These are phyloP conservation scores for Tachina grossa DNA, from an alignment of 2,888 invertebrate species.

Conservation along the genomic window DNA sequence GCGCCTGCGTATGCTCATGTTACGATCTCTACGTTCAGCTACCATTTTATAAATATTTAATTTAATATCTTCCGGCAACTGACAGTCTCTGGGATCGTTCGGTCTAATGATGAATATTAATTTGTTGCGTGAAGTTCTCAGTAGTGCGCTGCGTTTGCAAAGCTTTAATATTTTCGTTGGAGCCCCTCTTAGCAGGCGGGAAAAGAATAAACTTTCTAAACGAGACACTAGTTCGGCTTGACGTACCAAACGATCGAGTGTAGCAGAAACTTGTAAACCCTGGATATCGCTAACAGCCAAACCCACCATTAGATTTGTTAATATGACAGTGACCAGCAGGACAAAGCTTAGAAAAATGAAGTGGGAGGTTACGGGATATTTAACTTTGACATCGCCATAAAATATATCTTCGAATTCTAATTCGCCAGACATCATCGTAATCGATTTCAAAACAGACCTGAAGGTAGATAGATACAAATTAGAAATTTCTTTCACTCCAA, in stretches of 20 bases:
- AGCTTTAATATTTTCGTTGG: conserved; percentile 86
- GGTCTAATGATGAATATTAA: conserved; percentile 90
- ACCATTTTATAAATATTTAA: conserved; percentile 89
- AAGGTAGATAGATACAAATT: neutral
- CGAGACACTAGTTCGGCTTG: conserved; percentile 92
- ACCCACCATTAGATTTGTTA: conserved; percentile 92
- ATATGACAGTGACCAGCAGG: conserved; percentile 90
- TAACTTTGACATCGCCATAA: conserved; percentile 84
- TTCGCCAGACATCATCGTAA: conserved; percentile 95
- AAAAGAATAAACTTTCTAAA: conserved; percentile 92
- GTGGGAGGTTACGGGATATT: conserved; percentile 89
- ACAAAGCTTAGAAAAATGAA: conserved; percentile 90
- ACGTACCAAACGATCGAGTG: conserved; percentile 90
- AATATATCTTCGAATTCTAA: conserved; percentile 93
- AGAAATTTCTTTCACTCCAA: neutral
- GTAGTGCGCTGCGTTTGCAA: conserved; percentile 88
- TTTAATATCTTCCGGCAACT: conserved; percentile 90
- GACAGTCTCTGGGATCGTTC: conserved; percentile 91
- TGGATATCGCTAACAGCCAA: conserved; percentile 93
- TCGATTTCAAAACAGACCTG: conserved; percentile 87
- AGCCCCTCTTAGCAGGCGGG: conserved; percentile 87
- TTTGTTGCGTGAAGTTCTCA: conserved; percentile 89
- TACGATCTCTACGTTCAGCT: conserved; percentile 86
- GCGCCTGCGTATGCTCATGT: conserved; percentile 84
- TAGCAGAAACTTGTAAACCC: conserved; percentile 91